Percentiles rank a stretch among this genome's conserved stretches.
Conservation (phyloP, 1,140 invertebrate species). For the Lasaia peninsularis region DNA sequence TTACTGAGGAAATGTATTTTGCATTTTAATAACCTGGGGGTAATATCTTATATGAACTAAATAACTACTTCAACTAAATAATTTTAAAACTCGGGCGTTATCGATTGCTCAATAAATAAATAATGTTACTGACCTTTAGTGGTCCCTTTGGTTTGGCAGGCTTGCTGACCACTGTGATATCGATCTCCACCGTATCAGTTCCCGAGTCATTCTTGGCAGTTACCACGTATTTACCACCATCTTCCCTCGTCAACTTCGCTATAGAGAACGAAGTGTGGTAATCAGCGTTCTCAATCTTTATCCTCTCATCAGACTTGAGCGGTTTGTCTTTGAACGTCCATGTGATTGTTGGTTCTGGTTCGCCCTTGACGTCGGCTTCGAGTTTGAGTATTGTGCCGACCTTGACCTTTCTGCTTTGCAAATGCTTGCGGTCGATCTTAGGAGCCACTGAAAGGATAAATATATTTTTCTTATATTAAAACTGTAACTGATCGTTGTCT, state of each 20-base stretch:
- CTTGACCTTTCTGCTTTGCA: constrained; percentile 91
- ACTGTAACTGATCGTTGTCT: no score
- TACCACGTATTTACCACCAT: constrained; percentile 92
- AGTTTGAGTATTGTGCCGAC: constrained; percentile 91
- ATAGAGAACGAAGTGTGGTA: constrained; percentile 95
- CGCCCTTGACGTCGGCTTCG: constrained; percentile 93
- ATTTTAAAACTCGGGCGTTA: no score
- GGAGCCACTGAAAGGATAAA: constrained; percentile 85
- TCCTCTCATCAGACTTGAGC: constrained; percentile 81
- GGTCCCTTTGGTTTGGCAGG: constrained; percentile 92
- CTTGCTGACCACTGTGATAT: constrained; percentile 92
- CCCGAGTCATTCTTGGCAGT: constrained; percentile 96
- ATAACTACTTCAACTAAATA: no score
- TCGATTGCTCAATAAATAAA: no score
- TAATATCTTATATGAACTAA: no score
- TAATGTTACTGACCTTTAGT: constrained; percentile 83
- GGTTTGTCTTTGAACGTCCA: constrained; percentile 89
- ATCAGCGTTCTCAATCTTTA: constrained; percentile 93
- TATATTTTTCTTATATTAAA: no score
- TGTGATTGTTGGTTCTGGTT: constrained; percentile 90
- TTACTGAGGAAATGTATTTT: no score
- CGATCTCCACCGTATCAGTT: constrained; percentile 93
- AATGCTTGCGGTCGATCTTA: constrained; percentile 94
- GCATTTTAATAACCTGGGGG: no score
- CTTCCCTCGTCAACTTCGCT: constrained; percentile 87